Percentiles rank a stretch among this genome's conserved stretches.
Conservation (phyloP, 2,797 vertebrate genomes). For the Meda fulgida region DNA sequence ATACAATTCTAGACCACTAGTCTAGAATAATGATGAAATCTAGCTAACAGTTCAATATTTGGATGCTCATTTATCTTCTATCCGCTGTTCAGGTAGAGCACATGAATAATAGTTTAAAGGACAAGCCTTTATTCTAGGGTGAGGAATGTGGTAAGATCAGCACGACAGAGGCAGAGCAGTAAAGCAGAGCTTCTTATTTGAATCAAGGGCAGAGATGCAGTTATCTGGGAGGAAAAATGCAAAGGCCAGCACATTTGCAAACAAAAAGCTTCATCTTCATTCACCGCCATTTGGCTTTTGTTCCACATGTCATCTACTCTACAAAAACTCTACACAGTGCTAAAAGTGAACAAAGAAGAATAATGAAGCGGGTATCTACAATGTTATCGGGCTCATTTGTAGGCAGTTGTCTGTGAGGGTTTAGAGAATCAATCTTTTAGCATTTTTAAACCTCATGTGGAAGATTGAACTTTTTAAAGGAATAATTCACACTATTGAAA, state of each 20-base stretch:
- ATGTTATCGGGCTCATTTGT: conserved; percentile 4
- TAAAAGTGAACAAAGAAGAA: conserved; percentile 13
- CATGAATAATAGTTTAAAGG: conserved; percentile 32
- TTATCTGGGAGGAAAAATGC: conserved; percentile 30
- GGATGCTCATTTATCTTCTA: conserved; percentile 20
- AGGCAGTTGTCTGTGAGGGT: neutral
- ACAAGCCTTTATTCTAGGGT: conserved; percentile 8
- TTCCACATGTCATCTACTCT: conserved; percentile 25
- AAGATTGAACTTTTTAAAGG: neutral
- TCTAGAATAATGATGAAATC: conserved; percentile 24
- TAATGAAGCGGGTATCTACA: conserved; percentile 4
- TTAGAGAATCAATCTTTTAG: neutral
- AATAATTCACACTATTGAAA: neutral
- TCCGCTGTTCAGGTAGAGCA: conserved; percentile 8
- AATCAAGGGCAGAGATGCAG: conserved; percentile 26
- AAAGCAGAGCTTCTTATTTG: conserved; percentile 9
- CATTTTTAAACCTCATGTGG: neutral
- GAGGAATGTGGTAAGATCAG: conserved; percentile 5
- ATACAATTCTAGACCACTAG: neutral
- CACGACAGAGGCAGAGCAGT: neutral
- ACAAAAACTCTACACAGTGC: neutral
- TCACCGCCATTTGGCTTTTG: conserved; percentile 19
- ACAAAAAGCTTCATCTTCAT: conserved; percentile 32
- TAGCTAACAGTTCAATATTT: conserved; percentile 30
- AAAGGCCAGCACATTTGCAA: conserved; percentile 39